These are phyloP conservation scores for Watsonalla cultraria DNA, from an alignment of 2,888 invertebrate species.

Conservation along the genomic window DNA sequence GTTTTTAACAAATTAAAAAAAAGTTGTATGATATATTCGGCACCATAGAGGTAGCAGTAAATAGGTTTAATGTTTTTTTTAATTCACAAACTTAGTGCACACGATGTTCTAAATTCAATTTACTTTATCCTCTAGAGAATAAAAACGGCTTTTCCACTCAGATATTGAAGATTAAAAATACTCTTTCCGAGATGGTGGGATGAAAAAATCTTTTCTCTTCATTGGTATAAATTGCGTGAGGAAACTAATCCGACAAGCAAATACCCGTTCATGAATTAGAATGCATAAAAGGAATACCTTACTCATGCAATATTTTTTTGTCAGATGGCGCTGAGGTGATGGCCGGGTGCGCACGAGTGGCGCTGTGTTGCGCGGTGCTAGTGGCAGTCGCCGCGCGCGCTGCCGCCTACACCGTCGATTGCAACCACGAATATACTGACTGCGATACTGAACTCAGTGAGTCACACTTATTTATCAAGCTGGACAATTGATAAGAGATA, in stretches of 20 bases:
- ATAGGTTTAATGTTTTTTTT: no score
- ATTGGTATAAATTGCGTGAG: neutral
- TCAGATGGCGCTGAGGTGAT: conserved; percentile 46
- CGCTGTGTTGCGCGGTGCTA: conserved; percentile 54
- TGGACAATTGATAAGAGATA: no score
- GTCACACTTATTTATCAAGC: conserved; percentile 17
- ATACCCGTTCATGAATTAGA: neutral
- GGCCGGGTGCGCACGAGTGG: conserved; percentile 46
- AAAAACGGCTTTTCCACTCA: no score
- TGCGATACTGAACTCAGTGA: conserved; percentile 68
- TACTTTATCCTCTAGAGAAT: no score
- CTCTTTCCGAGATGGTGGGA: no score
- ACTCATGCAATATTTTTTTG: conserved; percentile 1
- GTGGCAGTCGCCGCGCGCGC: conserved; percentile 36
- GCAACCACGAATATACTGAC: conserved; percentile 71
- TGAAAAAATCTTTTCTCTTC: no score
- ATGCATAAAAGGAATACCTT: neutral
- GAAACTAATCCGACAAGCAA: neutral
- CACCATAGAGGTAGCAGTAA: no score
- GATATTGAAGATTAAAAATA: no score
- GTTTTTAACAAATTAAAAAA: no score
- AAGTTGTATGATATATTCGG: no score
- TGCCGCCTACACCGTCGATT: conserved; percentile 66
- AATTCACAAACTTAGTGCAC: no score
- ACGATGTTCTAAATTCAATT: no score